phyloP scores from a whole-genome alignment of 2,888 invertebrate species.

The Diloba caeruleocephala region DNA sequence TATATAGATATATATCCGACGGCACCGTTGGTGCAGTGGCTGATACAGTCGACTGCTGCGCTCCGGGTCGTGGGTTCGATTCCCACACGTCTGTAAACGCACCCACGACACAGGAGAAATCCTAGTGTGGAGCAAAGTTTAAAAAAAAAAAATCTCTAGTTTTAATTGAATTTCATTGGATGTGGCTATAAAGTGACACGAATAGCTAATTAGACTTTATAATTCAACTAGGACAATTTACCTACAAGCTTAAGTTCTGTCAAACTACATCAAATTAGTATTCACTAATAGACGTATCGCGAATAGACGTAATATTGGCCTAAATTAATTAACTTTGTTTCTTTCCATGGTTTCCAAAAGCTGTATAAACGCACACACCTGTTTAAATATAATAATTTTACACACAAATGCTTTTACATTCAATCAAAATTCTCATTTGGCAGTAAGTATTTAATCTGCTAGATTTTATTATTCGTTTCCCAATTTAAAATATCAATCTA shows the following conservation, averaged over 20 bases:
- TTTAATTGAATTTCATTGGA: conserved; percentile 15
- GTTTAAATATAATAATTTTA: neutral
- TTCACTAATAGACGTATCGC: too few relatives aligned
- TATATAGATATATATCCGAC: too few relatives aligned
- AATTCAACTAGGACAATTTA: conserved; percentile 22
- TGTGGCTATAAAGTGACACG: conserved; percentile 10
- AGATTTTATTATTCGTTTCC: neutral
- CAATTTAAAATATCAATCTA: neutral
- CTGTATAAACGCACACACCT: neutral
- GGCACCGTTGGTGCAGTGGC: too few relatives aligned
- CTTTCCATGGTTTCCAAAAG: conserved; percentile 18
- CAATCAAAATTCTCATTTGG: neutral
- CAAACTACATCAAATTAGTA: conserved; percentile 39
- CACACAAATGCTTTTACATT: neutral
- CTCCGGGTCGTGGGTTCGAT: too few relatives aligned
- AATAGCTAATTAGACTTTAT: conserved; percentile 42
- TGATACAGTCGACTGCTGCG: too few relatives aligned
- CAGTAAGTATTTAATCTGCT: neutral
- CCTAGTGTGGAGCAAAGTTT: too few relatives aligned
- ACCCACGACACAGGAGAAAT: too few relatives aligned
- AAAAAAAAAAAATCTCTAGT: too few relatives aligned
- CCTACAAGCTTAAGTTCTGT: conserved; percentile 13
- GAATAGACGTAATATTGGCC: too few relatives aligned
- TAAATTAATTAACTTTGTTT: conserved; percentile 10
- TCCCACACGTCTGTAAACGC: too few relatives aligned